A percentile compares a stretch with the other conserved stretches of the same genome.
phyloP scores from a whole-genome alignment of 2,113 vertebrate species.

The Heptranchias perlo region DNA sequence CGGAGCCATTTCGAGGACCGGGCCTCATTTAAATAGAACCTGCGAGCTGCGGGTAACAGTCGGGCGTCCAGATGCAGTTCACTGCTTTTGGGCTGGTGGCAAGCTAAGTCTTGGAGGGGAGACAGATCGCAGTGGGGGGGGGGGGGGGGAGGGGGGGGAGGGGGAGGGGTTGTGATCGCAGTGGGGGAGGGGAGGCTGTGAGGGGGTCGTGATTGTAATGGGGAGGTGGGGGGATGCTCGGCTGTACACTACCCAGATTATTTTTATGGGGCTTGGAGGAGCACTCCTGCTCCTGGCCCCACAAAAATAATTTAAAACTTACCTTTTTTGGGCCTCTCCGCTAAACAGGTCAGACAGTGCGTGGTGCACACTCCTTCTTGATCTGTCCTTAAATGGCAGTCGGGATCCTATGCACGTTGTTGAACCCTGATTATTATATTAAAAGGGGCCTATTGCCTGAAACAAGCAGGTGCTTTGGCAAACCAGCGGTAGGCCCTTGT shows the following conservation, averaged over 20 bases:
- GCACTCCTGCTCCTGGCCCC: not conserved
- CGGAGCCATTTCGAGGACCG: too few species aligned
- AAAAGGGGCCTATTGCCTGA: not conserved
- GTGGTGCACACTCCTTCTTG: not conserved
- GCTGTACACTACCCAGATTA: not conserved
- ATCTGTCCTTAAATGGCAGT: not conserved
- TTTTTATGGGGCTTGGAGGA: not conserved
- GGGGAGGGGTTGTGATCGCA: not conserved
- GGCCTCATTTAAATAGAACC: not conserved
- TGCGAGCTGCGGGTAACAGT: too few species aligned
- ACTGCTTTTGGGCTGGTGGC: not conserved
- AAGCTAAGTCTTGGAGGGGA: not conserved
- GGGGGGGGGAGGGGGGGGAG: not conserved
- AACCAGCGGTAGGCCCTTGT: too few species aligned
- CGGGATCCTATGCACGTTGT: not conserved
- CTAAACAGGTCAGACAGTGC: not conserved
- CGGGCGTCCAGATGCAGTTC: not conserved
- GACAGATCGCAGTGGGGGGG: slow-evolving; percentile 36
- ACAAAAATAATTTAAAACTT: not conserved
- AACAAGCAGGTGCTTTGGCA: not conserved
- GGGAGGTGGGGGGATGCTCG: not conserved
- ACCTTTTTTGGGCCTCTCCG: not conserved
- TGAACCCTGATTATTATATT: not conserved
- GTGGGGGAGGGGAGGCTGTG: not conserved
- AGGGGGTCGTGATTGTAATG: not conserved